Evolutionary conservation across 2,888 invertebrate species (phyloP).

Genomic region (Mycalesis mineus): DNA sequence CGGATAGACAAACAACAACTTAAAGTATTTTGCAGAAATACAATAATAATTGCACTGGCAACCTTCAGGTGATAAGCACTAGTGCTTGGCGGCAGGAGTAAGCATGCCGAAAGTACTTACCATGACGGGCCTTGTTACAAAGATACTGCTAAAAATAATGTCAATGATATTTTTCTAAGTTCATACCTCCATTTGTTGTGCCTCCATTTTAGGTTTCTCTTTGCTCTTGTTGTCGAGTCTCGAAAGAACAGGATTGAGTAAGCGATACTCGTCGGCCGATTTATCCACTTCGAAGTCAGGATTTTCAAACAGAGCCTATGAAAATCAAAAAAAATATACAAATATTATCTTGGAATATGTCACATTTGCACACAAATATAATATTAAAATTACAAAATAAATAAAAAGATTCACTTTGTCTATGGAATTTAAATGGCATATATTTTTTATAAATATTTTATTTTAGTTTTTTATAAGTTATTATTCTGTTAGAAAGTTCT

Average conservation of each 20-base stretch:
- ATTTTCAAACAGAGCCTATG: constrained; percentile 88
- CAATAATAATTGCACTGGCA: too few relatives aligned
- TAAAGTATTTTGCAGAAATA: too few relatives aligned
- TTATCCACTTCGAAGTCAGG: constrained; percentile 95
- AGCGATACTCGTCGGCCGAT: constrained; percentile 89
- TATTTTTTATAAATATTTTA: neutral
- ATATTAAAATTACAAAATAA: too few relatives aligned
- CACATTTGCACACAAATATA: too few relatives aligned
- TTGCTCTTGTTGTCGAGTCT: constrained; percentile 86
- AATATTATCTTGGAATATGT: neutral
- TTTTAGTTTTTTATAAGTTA: neutral
- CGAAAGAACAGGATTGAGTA: constrained; percentile 92
- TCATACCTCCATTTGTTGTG: constrained; percentile 71
- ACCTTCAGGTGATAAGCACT: too few relatives aligned
- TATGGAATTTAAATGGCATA: too few relatives aligned
- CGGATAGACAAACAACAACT: too few relatives aligned
- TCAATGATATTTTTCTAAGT: neutral
- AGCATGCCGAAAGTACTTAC: too few relatives aligned
- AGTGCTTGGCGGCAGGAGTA: too few relatives aligned
- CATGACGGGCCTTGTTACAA: too few relatives aligned
- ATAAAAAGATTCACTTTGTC: too few relatives aligned
- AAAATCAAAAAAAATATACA: constrained; percentile 18
- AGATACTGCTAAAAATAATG: too few relatives aligned
- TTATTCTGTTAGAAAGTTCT: neutral
- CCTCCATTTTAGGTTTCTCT: constrained; percentile 78